Conservation (phyloP, 2,113 vertebrate genomes). For the Oncorhynchus nerka region DNA sequence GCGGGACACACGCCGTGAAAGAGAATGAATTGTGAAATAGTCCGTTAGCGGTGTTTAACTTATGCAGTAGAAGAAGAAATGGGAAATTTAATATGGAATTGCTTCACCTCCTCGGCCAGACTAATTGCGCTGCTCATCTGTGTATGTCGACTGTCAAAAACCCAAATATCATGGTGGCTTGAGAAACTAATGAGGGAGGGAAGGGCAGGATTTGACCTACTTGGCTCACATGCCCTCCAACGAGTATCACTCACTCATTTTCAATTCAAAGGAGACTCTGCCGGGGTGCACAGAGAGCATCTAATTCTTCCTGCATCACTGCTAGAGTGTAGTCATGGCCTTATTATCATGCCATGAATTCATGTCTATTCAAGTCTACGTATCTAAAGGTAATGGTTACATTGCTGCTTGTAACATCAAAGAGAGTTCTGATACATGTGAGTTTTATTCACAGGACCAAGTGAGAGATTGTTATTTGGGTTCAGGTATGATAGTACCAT, state of each 20-base stretch:
- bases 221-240: constrained; percentile 41
- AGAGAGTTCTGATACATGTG: too few species aligned
- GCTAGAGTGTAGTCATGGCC: background rate
- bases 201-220: constrained; percentile 60
- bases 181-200: constrained; percentile 49
- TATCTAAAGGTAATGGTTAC: too few species aligned
- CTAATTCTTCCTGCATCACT: constrained; percentile 17
- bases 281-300: constrained; percentile 17
- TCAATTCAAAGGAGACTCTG: too few species aligned
- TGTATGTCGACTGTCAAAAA: constrained; percentile 38
- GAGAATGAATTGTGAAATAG: constrained; percentile 2
- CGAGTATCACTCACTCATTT: constrained; percentile 29
- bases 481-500: too few species aligned
- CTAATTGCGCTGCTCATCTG: constrained; percentile 21
- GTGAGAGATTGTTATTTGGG: too few species aligned
- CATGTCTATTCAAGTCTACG: too few species aligned
- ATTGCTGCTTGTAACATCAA: too few species aligned
- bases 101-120: background rate
- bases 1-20: background rate
- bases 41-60: background rate
- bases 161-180: constrained; percentile 45
- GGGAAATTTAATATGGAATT: constrained; percentile 10
- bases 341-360: background rate
- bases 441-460: too few species aligned
- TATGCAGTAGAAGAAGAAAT: background rate